Evolutionary conservation across 2,113 vertebrate species (phyloP), one percentile per base, ranked within the genome.

Genomic region (Trematomus loennbergii): DNA sequence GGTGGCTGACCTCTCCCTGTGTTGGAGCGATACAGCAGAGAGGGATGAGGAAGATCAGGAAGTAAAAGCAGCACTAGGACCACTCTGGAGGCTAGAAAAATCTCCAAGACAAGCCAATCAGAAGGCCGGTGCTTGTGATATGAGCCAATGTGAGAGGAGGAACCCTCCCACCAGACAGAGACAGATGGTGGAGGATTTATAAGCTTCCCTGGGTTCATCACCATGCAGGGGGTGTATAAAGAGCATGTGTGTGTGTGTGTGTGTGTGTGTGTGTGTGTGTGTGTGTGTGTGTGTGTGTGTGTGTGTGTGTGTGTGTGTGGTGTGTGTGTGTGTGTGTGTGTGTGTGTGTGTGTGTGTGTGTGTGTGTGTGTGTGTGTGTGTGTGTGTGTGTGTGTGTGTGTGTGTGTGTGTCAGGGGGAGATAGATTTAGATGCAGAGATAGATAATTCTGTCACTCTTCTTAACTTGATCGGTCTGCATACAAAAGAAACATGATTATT

Each of bases 141-240:
- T 0, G 1, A 69, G 64, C 85, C 81, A 87, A 82, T 83, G 68
- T 12, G 60, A 64, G 67, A 45, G 2, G 17, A 75, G 71, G 61
- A 46, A n/a, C 40, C 78, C 66, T 71, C 84, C 88, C 78, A 69
- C 50, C 48, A 72, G 76, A 76, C 88, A 75, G 84, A 90, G 80
- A 91, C 91, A 94, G 91, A 92, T 91, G 89, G 93, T n/a, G 12
- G 52, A 84, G 86, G 80, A 72, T 49, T 87, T 79, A 87, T 90
- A 86, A 91, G 89, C 84, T 67, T 72, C 46, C 40, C 45, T 73
- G 64, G 59, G 82, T 87, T 84, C 63, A 62, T 18, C 63, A 67
- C 59, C 52, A 75, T 66, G 73, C 75, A 75, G 77, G 77, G 72
- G 71, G 61, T 59, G 50, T 76, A 78, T 74, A 60, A 72, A n/a